Percentiles rank a stretch among this genome's conserved stretches.
Conservation (phyloP, 1,140 invertebrate species). For the Procambarus virginalis region DNA sequence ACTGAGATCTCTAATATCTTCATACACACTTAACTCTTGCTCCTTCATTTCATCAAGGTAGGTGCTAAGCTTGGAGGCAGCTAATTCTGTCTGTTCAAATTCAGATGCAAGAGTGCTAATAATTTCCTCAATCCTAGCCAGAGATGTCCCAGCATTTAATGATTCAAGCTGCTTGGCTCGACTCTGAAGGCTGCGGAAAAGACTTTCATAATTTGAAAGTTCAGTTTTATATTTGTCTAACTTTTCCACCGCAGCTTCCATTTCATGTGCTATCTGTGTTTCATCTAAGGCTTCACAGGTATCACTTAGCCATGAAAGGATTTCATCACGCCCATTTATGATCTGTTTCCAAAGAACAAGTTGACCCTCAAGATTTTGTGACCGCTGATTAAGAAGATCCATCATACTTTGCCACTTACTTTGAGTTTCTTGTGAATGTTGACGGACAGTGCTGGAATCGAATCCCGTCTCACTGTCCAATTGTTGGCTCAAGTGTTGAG, state of each 20-base stretch:
- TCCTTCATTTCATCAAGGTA: conserved; percentile 82
- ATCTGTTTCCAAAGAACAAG: conserved; percentile 93
- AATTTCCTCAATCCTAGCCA: conserved; percentile 82
- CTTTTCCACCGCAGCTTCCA: conserved; percentile 84
- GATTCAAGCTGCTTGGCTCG: conserved; percentile 88
- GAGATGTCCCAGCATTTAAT: conserved; percentile 83
- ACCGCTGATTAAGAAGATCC: conserved; percentile 81
- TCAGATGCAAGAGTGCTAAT: conserved; percentile 84
- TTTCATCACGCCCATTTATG: conserved; percentile 87
- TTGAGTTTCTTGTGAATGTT: conserved; percentile 73
- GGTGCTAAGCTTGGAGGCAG: conserved; percentile 85
- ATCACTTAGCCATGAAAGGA: conserved; percentile 88
- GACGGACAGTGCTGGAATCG: conserved; percentile 76
- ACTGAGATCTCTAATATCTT: conserved; percentile 82
- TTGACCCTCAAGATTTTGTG: conserved; percentile 89
- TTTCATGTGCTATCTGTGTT: conserved; percentile 84
- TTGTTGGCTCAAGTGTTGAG: conserved; percentile 73
- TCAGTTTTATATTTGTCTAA: conserved; percentile 91
- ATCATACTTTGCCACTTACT: conserved; percentile 85
- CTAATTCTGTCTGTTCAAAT: conserved; percentile 83
- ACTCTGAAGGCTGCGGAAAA: conserved; percentile 83
- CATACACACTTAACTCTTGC: conserved; percentile 83
- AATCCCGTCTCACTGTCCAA: conserved; percentile 85
- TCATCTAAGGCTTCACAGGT: conserved; percentile 84
- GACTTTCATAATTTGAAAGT: conserved; percentile 83